Percentiles rank a stretch among this genome's conserved stretches.
Evolutionary conservation across 2,113 vertebrate species (phyloP).

Genomic region (Oxyura jamaicensis): DNA sequence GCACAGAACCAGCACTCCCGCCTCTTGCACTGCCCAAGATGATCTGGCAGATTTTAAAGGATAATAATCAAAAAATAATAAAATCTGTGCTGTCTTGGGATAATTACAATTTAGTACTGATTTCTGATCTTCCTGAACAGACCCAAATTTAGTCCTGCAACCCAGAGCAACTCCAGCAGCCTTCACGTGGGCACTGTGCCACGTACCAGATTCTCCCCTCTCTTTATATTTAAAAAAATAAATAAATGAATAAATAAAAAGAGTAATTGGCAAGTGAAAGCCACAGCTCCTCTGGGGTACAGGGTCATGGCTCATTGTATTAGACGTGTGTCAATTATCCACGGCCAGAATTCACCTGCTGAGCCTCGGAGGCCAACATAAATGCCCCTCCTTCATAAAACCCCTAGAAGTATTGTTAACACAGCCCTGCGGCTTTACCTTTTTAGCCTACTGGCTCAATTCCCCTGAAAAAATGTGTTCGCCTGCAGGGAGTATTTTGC

Average conservation of each 20-base stretch:
- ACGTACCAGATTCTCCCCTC: background rate
- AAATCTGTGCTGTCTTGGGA: background rate
- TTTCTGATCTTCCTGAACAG: background rate
- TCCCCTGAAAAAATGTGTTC: slow-evolving; percentile 12
- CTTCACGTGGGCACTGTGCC: background rate
- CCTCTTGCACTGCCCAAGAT: background rate
- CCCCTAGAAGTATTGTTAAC: background rate
- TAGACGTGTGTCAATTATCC: background rate
- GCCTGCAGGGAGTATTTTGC: background rate
- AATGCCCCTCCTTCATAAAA: background rate
- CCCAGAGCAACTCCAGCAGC: background rate
- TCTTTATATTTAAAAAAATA: background rate
- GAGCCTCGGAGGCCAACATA: rapidly evolving
- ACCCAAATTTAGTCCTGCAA: background rate
- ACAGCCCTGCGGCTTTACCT: background rate
- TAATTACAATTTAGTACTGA: background rate
- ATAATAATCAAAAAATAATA: background rate
- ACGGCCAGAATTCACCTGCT: background rate
- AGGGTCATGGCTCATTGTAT: background rate
- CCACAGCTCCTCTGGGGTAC: background rate
- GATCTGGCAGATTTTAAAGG: background rate
- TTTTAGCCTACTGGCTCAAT: background rate
- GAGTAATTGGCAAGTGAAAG: background rate
- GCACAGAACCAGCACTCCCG: rapidly evolving
- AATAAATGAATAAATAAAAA: too few species aligned